Percentiles rank a stretch among this genome's conserved stretches.
phyloP scores from a whole-genome alignment of 2,888 invertebrate species.

The Nemurella pictetii region DNA sequence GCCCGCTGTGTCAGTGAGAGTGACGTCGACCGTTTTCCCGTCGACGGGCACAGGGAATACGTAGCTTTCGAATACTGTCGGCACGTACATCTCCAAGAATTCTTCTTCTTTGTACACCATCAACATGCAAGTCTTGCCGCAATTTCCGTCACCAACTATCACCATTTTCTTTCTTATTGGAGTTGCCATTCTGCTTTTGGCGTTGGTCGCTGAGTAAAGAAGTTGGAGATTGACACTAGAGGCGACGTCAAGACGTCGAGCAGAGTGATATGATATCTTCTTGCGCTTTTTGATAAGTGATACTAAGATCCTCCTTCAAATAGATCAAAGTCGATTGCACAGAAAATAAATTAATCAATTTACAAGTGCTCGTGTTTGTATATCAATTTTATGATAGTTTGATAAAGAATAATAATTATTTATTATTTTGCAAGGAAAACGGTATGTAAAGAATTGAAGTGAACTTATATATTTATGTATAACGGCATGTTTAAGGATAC shows the following conservation, averaged over 20 bases:
- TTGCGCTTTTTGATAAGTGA: neutral
- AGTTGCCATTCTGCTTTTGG: neutral
- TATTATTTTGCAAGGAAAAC: too few relatives aligned
- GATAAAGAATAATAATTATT: too few relatives aligned
- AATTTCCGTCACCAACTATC: conserved; percentile 52
- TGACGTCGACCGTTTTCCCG: conserved; percentile 56
- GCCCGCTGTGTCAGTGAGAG: conserved; percentile 61
- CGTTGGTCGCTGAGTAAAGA: neutral
- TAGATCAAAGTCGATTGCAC: neutral
- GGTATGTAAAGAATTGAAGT: too few relatives aligned
- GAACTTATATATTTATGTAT: too few relatives aligned
- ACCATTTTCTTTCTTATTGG: conserved; percentile 38
- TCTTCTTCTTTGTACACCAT: conserved; percentile 64
- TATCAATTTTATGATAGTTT: too few relatives aligned
- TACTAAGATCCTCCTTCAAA: neutral
- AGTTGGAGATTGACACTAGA: neutral
- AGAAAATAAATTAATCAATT: too few relatives aligned
- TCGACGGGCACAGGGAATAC: conserved; percentile 65
- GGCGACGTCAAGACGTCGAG: neutral
- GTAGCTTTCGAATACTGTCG: conserved; percentile 68
- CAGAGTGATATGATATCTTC: neutral
- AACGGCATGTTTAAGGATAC: too few relatives aligned
- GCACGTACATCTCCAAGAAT: conserved; percentile 66
- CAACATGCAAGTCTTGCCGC: conserved; percentile 59
- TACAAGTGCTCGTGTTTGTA: too few relatives aligned